Conservation (phyloP, 53 echinoderm and acorn worm species). For the Apostichopus leukothele region DNA sequence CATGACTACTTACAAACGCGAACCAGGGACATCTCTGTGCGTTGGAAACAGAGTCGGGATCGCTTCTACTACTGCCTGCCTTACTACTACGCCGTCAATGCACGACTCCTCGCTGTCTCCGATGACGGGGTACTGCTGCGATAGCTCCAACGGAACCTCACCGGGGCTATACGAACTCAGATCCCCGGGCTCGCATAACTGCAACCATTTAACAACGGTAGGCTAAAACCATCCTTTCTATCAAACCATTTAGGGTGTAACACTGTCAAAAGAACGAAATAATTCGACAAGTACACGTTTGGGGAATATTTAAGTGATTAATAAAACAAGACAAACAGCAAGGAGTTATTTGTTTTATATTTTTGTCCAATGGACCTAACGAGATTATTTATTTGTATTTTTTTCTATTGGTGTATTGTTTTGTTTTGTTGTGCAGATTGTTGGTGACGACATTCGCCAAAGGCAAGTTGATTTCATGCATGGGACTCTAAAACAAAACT, state of each 20-base stretch:
- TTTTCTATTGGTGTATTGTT: too few species aligned
- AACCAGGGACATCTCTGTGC: neutral
- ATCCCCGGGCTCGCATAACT: constrained; percentile 1
- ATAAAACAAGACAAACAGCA: too few species aligned
- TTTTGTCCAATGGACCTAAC: too few species aligned
- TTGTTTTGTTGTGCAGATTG: too few species aligned
- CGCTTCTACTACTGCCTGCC: too few species aligned
- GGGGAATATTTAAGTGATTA: too few species aligned
- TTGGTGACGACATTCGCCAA: too few species aligned
- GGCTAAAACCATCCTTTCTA: neutral
- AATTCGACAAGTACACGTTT: neutral
- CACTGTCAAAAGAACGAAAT: neutral
- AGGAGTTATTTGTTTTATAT: too few species aligned
- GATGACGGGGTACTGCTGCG: constrained; percentile 17
- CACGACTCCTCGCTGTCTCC: neutral
- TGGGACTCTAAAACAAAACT: too few species aligned
- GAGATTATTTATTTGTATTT: too few species aligned
- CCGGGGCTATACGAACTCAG: constrained; percentile 25
- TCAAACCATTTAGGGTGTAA: neutral
- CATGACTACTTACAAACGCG: neutral
- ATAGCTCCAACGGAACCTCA: neutral
- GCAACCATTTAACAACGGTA: constrained; percentile 28
- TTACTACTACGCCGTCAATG: neutral
- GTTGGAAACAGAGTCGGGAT: neutral
- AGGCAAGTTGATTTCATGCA: too few species aligned